Evolutionary conservation across 2,797 vertebrate species (phyloP).

Genomic region (Xenops minutus): DNA sequence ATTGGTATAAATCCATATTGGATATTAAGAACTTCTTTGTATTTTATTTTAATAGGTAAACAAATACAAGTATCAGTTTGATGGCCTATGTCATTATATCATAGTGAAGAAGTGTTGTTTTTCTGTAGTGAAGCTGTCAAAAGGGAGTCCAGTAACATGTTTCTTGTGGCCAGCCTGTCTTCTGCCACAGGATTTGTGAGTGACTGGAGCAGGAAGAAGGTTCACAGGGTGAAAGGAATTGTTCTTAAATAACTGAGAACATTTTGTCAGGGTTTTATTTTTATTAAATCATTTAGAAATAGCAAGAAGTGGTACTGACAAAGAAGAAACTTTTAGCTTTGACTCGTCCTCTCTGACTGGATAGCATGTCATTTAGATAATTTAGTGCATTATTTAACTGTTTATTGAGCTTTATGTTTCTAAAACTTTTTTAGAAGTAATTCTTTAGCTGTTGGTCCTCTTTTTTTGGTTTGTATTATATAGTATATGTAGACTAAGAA

Average conservation of each 20-base stretch:
- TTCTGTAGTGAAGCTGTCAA: slow-evolving; percentile 56
- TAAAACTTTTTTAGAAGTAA: not conserved
- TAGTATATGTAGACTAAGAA: not conserved
- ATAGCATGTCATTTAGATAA: not conserved
- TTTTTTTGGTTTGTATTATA: not conserved
- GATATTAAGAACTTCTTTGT: not conserved
- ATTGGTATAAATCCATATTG: not conserved
- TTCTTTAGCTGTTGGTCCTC: not conserved
- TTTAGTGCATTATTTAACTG: not conserved
- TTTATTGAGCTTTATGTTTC: not conserved
- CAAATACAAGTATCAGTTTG: not conserved
- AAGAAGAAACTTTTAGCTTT: not conserved
- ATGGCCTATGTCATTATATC: not conserved
- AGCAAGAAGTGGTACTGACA: not conserved
- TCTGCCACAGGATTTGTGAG: slow-evolving; percentile 3
- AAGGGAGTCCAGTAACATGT: not conserved
- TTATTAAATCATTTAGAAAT: slow-evolving; percentile 16
- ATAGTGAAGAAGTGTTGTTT: not conserved
- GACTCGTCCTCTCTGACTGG: not conserved
- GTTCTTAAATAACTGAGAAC: slow-evolving; percentile 43
- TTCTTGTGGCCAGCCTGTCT: slow-evolving; percentile 2
- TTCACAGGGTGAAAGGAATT: slow-evolving; percentile 24
- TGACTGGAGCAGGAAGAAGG: not conserved
- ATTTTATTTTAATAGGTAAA: not conserved
- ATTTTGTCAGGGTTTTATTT: not conserved